These are phyloP conservation scores for Hofmannophila pseudospretella DNA, from an alignment of 2,888 invertebrate genomes.

Conservation along the genomic window DNA sequence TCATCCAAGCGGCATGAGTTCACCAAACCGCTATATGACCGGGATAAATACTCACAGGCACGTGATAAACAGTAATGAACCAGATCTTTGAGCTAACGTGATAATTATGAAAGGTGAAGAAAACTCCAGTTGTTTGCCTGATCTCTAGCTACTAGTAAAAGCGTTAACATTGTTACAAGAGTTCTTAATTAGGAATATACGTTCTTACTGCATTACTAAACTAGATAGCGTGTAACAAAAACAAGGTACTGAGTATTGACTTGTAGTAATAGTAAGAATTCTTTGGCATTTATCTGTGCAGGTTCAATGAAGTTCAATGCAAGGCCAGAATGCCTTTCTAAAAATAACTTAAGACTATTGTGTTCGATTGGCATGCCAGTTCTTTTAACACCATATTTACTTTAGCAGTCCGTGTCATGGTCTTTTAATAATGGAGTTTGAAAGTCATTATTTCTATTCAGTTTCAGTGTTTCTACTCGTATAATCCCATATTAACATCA, in stretches of 20 bases:
- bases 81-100: neutral
- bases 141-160: no score
- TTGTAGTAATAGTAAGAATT: neutral
- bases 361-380: neutral
- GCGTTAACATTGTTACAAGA: no score
- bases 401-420: no score
- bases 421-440: no score
- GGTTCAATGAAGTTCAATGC: slow-evolving; percentile 9
- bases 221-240: no score
- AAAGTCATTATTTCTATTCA: no score
- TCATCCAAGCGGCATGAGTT: slow-evolving; percentile 36
- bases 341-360: slow-evolving; percentile 9
- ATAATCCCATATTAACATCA: no score
- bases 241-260: no score
- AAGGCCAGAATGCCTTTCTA: slow-evolving; percentile 18
- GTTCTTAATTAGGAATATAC: no score
- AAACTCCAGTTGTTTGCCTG: neutral
- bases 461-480: no score
- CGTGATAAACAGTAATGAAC: slow-evolving; percentile 6
- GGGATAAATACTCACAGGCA: slow-evolving; percentile 35
- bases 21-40: slow-evolving; percentile 62
- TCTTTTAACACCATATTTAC: neutral
- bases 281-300: neutral
- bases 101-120: slow-evolving; percentile 10
- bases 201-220: no score